A percentile compares a stretch with the other conserved stretches of the same genome.
phyloP scores from a whole-genome alignment of 2,113 vertebrate genomes.

The Periophthalmodon schlosseri region DNA sequence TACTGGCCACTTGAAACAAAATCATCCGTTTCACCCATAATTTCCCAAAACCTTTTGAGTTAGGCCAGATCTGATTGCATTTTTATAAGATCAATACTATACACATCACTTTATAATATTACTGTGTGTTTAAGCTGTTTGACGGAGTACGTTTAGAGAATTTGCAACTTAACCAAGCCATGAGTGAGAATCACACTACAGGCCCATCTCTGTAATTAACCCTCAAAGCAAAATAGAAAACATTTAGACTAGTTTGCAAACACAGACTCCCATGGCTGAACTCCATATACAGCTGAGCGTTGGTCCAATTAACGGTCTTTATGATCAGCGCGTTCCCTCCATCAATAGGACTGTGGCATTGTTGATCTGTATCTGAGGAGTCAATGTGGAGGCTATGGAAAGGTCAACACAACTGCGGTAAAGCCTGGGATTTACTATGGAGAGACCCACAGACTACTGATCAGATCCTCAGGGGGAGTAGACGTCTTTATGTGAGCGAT shows the following conservation, averaged over 20 bases:
- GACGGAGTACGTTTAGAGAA: too few species aligned
- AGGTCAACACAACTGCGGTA: constrained; percentile 22
- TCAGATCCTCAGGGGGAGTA: background rate
- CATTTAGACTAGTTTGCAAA: constrained; percentile 27
- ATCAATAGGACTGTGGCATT: constrained; percentile 17
- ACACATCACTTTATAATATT: too few species aligned
- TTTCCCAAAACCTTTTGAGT: too few species aligned
- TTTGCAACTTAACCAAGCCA: too few species aligned
- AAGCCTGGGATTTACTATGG: constrained; percentile 11
- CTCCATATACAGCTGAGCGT: constrained; percentile 12
- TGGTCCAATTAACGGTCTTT: constrained; percentile 39
- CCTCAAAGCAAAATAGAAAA: constrained; percentile 43
- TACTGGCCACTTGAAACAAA: too few species aligned
- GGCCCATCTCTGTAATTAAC: constrained; percentile 45
- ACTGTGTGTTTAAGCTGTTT: too few species aligned
- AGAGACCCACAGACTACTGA: background rate
- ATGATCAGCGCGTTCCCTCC: constrained; percentile 24
- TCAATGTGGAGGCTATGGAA: constrained; percentile 16
- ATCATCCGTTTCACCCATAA: too few species aligned
- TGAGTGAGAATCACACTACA: background rate
- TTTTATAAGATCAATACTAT: too few species aligned
- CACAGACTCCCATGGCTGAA: background rate
- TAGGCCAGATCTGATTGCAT: too few species aligned
- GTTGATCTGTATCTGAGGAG: background rate
- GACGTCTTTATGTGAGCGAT: background rate